These are phyloP conservation scores for Hormiphora californensis DNA, from an alignment of 37 sponge, comb jelly and placozoan genomes.

Conservation along the genomic window DNA sequence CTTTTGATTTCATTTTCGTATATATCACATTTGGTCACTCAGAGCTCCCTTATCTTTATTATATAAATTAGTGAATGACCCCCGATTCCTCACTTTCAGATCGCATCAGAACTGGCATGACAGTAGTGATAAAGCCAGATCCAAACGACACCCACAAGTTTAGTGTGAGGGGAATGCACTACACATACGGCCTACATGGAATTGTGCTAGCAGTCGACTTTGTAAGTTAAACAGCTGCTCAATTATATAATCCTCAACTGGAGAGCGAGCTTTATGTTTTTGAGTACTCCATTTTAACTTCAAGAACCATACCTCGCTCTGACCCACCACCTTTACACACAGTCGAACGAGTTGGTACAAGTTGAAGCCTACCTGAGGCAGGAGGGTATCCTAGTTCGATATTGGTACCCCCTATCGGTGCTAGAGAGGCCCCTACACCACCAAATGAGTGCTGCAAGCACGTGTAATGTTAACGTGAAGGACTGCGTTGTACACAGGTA, in stretches of 20 bases:
- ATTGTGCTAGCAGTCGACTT: slow-evolving; percentile 60
- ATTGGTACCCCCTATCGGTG: slow-evolving; percentile 86
- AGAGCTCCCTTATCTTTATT: too few species aligned
- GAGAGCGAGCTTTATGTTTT: too few species aligned
- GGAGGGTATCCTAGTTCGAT: slow-evolving; percentile 86
- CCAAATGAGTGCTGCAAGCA: slow-evolving; percentile 46
- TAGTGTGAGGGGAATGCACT: slow-evolving; percentile 73
- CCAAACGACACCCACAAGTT: slow-evolving; percentile 19
- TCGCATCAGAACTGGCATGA: not conserved
- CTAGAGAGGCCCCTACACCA: slow-evolving; percentile 76
- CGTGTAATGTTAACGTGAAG: slow-evolving; percentile 63
- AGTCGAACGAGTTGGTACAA: slow-evolving; percentile 78
- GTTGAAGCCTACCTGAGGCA: slow-evolving; percentile 89
- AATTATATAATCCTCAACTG: not conserved
- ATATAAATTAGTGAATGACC: too few species aligned
- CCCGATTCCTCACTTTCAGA: too few species aligned
- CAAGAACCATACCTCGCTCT: not conserved
- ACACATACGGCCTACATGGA: slow-evolving; percentile 86
- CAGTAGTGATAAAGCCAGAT: not conserved
- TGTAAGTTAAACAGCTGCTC: slow-evolving; percentile 13
- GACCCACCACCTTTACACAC: not conserved
- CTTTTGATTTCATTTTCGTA: too few species aligned
- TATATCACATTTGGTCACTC: too few species aligned
- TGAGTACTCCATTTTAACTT: too few species aligned
- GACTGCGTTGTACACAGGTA: slow-evolving; percentile 58